Evolutionary conservation across 1,140 invertebrate species (phyloP).

Genomic region (Drosophila serrata): DNA sequence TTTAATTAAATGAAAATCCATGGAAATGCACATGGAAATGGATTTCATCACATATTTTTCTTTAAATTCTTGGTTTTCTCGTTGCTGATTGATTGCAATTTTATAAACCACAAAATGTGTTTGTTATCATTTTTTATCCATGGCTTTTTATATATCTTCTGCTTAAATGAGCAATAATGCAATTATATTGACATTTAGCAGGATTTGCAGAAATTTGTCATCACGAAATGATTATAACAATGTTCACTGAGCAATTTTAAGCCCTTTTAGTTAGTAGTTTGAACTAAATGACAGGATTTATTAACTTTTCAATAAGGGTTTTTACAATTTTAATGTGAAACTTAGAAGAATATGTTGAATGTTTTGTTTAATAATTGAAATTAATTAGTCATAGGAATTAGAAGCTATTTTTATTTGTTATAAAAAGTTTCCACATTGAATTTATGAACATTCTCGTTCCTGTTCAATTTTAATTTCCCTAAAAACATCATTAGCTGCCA

Average conservation of each 20-base stretch:
- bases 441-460: neutral
- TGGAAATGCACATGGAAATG: neutral
- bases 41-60: neutral
- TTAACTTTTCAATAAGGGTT: neutral
- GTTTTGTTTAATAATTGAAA: neutral
- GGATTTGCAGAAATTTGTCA: neutral
- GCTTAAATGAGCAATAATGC: neutral
- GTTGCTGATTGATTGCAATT: conserved; percentile 12
- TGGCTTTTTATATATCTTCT: neutral
- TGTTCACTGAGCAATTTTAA: conserved; percentile 1
- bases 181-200: neutral
- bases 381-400: neutral
- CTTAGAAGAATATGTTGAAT: neutral
- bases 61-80: neutral
- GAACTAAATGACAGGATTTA: neutral
- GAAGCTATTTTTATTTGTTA: neutral
- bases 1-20: conserved; percentile 22
- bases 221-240: neutral
- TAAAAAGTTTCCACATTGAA: neutral
- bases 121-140: neutral
- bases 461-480: neutral
- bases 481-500: too few relatives aligned
- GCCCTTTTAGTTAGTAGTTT: neutral
- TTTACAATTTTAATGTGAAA: neutral
- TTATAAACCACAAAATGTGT: neutral